These are phyloP conservation scores for Aphelocoma coerulescens DNA, from an alignment of 2,113 vertebrate genomes.

Conservation along the genomic window DNA sequence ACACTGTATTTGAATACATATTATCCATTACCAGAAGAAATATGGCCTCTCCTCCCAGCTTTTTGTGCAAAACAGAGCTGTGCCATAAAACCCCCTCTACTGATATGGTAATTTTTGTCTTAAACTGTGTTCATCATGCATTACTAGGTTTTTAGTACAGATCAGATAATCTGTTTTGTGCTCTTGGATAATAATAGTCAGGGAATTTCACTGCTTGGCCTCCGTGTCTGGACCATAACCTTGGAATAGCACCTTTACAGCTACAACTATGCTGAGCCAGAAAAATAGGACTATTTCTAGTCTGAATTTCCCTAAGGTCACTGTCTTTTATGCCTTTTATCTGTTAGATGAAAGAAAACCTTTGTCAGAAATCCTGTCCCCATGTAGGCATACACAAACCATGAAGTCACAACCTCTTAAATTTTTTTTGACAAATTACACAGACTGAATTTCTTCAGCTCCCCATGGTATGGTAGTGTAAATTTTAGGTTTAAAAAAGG, in stretches of 20 bases:
- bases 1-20: neutral
- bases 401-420: neutral
- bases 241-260: neutral
- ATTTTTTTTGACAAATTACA: neutral
- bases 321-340: neutral
- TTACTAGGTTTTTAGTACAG: neutral
- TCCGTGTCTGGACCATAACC: neutral
- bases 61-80: neutral
- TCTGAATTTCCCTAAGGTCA: neutral
- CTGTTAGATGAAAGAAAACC: neutral
- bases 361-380: neutral
- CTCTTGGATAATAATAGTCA: neutral
- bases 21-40: neutral
- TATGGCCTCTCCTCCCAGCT: neutral
- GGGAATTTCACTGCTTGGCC: neutral
- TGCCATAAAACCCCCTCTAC: neutral
- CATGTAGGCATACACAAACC: neutral
- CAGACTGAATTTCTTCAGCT: neutral
- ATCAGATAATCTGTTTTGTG: neutral
- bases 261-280: neutral
- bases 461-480: neutral
- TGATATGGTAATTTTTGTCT: neutral
- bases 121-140: neutral
- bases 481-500: neutral
- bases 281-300: neutral